Percentiles rank a stretch among this genome's conserved stretches.
phyloP scores from a whole-genome alignment of 2,797 vertebrate genomes.

The Eremophila alpestris region DNA sequence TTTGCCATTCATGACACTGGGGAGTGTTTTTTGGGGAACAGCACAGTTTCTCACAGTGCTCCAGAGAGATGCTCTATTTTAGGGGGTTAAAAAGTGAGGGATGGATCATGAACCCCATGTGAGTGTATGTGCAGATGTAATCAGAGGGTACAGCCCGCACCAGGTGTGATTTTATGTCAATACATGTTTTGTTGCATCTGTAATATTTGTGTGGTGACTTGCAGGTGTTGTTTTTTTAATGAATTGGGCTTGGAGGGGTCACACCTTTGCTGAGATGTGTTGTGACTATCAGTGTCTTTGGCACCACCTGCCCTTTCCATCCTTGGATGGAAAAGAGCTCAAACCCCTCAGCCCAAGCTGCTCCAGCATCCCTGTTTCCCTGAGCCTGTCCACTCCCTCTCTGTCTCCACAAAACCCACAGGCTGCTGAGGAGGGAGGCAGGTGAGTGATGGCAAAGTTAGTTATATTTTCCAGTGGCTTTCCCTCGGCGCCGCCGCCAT shows the following conservation, averaged over 20 bases:
- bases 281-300: background rate
- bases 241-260: background rate
- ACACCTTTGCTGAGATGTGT: background rate
- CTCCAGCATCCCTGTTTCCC: background rate
- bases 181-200: rapidly evolving
- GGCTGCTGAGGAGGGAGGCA: background rate
- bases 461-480: conserved; percentile 38
- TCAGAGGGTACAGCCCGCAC: background rate
- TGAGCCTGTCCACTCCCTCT: background rate
- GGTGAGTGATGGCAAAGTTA: conserved; percentile 30
- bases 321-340: background rate
- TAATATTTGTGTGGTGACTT: background rate
- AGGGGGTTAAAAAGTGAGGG: background rate
- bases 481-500: background rate
- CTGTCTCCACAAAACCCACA: background rate
- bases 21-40: background rate
- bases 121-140: rapidly evolving
- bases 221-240: background rate
- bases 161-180: rapidly evolving
- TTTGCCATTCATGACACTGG: background rate
- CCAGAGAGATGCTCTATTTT: background rate
- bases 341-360: background rate
- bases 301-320: rapidly evolving
- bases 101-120: rapidly evolving
- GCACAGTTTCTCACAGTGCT: background rate